Evolutionary conservation across 2,113 vertebrate genomes (phyloP), one percentile per base, ranked within the genome.

Genomic region (Cettia cetti): DNA sequence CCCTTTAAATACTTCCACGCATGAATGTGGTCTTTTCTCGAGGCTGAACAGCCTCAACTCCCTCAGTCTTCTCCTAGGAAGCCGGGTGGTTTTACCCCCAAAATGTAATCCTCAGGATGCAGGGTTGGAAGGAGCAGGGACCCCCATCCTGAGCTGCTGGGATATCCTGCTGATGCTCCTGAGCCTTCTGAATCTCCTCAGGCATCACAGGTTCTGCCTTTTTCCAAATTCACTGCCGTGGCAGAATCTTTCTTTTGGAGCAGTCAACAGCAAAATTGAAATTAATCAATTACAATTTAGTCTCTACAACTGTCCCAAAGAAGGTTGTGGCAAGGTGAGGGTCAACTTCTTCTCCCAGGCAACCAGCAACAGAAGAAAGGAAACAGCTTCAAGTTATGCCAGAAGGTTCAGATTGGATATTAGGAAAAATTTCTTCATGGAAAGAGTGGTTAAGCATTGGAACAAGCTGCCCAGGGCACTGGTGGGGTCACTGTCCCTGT

Each of bases 51-150:
- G 33, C 64, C n/a, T 28, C 45, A 45, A 20, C 10, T 39, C 28
- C 5, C 15, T 40, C 39, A n/a, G n/a, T 19, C n/a, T 61, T 15
- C 47, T 40, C 28, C 47, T 16, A 45, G 19, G 47, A 53, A n/a
- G 7, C 2, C 16, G 42, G 37, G 26, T 7, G 6, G 26, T 57
- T 69, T 57, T 18, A 4, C 11, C 18, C 15, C 9, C 6, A 6
- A 33, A 60, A 37, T 4, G 15, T 37, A 27, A 10, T 3, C 28
- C 42, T 50, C 1, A 2, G 33, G 3, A 3, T 5, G 15, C 0
- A 1, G 13, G 2, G 7, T 28, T 21, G 54, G 40, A 47, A 53
- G 23, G 33, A 42, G 30, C 40, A 3, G 59, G 33, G 33, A 40
- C 11, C 12, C 4, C 57, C 2, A 4, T 2, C 37, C 45, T 30